Base-by-base conservation (phyloP, 2,888 invertebrate species). In the Sinelater perroti region DNA sequence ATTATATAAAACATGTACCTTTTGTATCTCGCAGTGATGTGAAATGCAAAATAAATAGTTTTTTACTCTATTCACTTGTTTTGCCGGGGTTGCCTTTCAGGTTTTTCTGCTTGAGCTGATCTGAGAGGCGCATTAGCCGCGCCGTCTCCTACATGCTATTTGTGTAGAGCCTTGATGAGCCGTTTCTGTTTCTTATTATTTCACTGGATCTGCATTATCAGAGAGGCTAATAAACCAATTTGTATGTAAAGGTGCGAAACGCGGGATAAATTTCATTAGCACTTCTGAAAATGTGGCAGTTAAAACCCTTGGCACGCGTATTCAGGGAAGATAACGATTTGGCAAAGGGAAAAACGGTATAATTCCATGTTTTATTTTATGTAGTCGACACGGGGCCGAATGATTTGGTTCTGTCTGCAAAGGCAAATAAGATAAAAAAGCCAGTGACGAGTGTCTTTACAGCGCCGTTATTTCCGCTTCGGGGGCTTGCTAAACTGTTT, bases 231-330 rank as follows among this genome's bases (percentile, higher is more conserved):
- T 72, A 68, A 68, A 65, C 71, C 72, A 67, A 74, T 74, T 73
- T 74, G 70, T 73, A 74, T 74, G 74, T 72, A 74, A 72, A 73
- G 72, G 69, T 68, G 64, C 61, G 67, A 68, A 67, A 68, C 66
- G 60, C 54, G 57, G 67, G 68, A 72, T 72, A 70, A 70, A 73
- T 72, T 72, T 72, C 71, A 72, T 72, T 72, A 70, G 70, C 70
- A 69, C 68, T 67, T 66, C 58, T 62, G 61, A 44, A 66, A 70
- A 70, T 69, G 64, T 62, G 46, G 66, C 69, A 64, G 65, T 73
- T 70, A 69, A 66, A 64, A 73, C 64, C 60, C 73, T 60, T 65
- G 68, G 71, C 72, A 72, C 73, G 73, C 64, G 61, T 61, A 54
- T 61, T 56, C 57, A 49, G 60, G 63, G 59, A 62, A 64, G 67